phyloP scores from a whole-genome alignment of 2,888 invertebrate genomes.

The Scaptomyza parva region DNA sequence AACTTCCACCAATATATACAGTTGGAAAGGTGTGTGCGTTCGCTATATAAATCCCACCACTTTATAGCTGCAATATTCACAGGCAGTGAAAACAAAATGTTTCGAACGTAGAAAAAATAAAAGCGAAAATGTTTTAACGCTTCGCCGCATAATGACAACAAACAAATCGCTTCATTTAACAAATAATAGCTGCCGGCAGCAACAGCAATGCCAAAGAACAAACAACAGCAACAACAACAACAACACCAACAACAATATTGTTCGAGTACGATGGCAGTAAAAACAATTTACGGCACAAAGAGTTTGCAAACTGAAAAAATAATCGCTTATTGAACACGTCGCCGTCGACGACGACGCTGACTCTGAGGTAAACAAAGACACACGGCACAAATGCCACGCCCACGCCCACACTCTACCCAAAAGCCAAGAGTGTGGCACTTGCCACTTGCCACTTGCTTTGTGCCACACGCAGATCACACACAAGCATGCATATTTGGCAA shows the following conservation, averaged over 20 bases:
- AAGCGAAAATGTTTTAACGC: slow-evolving; percentile 82
- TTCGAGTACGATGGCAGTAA: slow-evolving; percentile 29
- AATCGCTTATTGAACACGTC: slow-evolving; percentile 77
- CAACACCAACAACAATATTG: slow-evolving; percentile 37
- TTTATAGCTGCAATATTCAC: slow-evolving; percentile 20
- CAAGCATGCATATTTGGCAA: slow-evolving; percentile 70
- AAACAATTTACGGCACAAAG: slow-evolving; percentile 64
- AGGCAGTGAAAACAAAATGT: slow-evolving; percentile 56
- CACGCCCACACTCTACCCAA: slow-evolving; percentile 13
- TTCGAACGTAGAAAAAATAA: slow-evolving; percentile 73
- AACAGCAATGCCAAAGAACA: slow-evolving; percentile 59
- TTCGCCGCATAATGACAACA: slow-evolving; percentile 80
- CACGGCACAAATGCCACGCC: slow-evolving; percentile 46
- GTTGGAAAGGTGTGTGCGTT: slow-evolving; percentile 50
- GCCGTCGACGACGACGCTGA: slow-evolving; percentile 54
- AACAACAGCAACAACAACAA: slow-evolving; percentile 37
- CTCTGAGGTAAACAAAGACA: slow-evolving; percentile 31
- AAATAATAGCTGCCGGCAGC: slow-evolving; percentile 81
- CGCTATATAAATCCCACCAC: slow-evolving; percentile 64
- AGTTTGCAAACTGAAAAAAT: slow-evolving; percentile 73
- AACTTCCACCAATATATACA: slow-evolving; percentile 21
- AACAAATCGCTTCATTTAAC: slow-evolving; percentile 83
- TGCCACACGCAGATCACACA: slow-evolving; percentile 56
- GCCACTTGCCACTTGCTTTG: slow-evolving; percentile 33
- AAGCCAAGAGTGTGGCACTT: slow-evolving; percentile 69